Conservation (phyloP, 2,888 invertebrate species). For the Ctena decussata region DNA sequence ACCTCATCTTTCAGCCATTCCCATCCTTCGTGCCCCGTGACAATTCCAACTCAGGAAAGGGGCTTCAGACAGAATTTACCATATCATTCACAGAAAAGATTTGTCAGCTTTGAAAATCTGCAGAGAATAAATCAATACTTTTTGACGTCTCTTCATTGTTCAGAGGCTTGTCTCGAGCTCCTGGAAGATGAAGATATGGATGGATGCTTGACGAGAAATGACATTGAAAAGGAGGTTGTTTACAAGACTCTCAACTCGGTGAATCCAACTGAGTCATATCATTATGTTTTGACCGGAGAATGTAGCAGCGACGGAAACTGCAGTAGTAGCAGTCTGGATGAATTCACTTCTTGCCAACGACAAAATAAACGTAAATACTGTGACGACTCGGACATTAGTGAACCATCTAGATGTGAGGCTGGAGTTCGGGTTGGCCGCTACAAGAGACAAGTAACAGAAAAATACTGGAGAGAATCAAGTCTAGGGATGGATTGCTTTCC, state of each 20-base stretch:
- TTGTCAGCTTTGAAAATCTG: constrained; percentile 43
- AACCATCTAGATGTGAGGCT: constrained; percentile 17
- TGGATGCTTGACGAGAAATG: constrained; percentile 53
- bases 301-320: constrained; percentile 52
- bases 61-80: constrained; percentile 44
- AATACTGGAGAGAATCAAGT: constrained; percentile 50
- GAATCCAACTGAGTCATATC: constrained; percentile 53
- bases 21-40: constrained; percentile 30
- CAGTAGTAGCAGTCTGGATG: constrained; percentile 54
- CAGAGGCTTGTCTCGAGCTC: constrained; percentile 37
- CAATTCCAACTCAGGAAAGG: constrained; percentile 65
- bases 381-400: constrained; percentile 49
- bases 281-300: constrained; percentile 57
- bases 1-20: constrained; percentile 3
- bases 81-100: constrained; percentile 14
- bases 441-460: constrained; percentile 48
- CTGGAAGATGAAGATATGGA: constrained; percentile 38
- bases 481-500: constrained; percentile 33
- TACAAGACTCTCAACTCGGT: constrained; percentile 48
- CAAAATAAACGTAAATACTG: constrained; percentile 58
- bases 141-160: constrained; percentile 33
- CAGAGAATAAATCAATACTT: constrained; percentile 60
- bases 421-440: constrained; percentile 55
- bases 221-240: constrained; percentile 63
- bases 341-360: constrained; percentile 64